These are phyloP conservation scores for Lagopus leucura DNA, from an alignment of 2,113 vertebrate genomes.

Conservation along the genomic window DNA sequence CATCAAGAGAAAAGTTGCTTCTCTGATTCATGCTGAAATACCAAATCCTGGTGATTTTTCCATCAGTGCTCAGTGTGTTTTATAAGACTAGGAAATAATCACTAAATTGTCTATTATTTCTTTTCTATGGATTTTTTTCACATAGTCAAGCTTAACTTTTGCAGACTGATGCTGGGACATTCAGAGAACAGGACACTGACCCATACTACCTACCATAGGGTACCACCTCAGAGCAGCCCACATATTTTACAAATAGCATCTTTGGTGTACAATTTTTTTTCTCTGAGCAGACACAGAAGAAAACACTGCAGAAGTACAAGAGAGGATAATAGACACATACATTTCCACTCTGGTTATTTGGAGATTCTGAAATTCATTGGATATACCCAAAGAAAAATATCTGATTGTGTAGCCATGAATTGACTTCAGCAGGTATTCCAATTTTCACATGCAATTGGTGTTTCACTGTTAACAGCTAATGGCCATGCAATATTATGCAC, in stretches of 20 bases:
- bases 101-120: not conserved
- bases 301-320: not conserved
- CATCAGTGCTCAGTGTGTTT: not conserved
- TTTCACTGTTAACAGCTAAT: not conserved
- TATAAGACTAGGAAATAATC: not conserved
- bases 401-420: not conserved
- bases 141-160: not conserved
- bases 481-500: not conserved
- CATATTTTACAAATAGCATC: not conserved
- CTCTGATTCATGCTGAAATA: not conserved
- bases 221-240: too few species aligned
- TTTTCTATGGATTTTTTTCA: not conserved
- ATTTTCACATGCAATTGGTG: not conserved
- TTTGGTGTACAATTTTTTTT: not conserved
- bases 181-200: not conserved
- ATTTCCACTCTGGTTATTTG: not conserved
- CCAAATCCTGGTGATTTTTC: not conserved
- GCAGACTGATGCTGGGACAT: not conserved
- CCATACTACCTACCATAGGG: too few species aligned
- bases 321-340: not conserved
- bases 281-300: not conserved
- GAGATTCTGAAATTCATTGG: not conserved
- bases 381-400: not conserved
- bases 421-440: not conserved
- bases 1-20: not conserved